Conservation (phyloP, 2,113 vertebrate genomes). For the Elephas maximus region DNA sequence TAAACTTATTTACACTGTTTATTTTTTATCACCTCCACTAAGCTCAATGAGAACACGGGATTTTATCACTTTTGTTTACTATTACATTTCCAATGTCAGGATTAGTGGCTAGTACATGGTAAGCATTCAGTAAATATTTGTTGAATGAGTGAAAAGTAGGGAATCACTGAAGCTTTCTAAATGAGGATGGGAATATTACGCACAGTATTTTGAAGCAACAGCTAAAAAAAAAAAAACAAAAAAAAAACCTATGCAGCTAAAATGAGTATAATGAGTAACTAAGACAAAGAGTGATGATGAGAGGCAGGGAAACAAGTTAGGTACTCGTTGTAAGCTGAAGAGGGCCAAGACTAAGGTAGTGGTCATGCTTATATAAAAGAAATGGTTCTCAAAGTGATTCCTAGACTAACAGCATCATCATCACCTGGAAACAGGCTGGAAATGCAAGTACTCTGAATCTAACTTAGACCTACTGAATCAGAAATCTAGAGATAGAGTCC, state of each 20-base stretch:
- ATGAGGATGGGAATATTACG: not conserved
- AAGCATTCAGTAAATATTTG: constrained; percentile 17
- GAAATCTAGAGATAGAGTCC: not conserved
- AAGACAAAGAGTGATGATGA: not conserved
- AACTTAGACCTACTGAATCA: not conserved
- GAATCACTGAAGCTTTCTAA: not conserved
- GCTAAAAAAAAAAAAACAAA: not conserved
- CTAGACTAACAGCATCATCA: not conserved
- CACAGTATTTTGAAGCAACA: not conserved
- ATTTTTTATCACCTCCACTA: not conserved
- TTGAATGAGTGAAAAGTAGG: not conserved
- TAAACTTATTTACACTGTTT: not conserved
- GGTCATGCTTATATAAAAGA: not conserved
- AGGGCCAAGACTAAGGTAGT: not conserved
- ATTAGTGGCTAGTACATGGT: not conserved
- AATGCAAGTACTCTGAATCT: not conserved
- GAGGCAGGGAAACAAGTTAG: not conserved
- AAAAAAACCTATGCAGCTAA: not conserved
- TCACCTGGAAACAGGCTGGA: not conserved
- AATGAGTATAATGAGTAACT: not conserved
- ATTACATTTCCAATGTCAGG: not conserved
- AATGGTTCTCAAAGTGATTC: not conserved
- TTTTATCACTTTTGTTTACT: not conserved
- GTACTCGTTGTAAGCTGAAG: not conserved
- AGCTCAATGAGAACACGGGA: not conserved